Percentiles rank a stretch among this genome's conserved stretches.
Evolutionary conservation across 2,113 vertebrate genomes (phyloP).

Genomic region (Colius striatus): DNA sequence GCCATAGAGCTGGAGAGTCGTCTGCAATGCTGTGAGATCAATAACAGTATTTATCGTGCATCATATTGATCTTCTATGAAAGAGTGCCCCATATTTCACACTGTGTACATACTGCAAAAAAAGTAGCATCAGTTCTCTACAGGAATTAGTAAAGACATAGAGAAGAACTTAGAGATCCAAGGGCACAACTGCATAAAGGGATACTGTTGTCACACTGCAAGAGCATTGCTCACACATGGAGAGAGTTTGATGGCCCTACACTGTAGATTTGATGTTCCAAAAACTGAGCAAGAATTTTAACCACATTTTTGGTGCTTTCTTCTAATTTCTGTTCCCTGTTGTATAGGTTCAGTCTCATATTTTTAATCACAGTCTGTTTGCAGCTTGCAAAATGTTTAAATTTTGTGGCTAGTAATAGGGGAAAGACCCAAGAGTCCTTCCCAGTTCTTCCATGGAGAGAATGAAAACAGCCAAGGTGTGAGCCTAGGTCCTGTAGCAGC

Average conservation of each 20-base stretch:
- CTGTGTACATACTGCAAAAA: constrained; percentile 54
- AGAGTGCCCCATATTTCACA: constrained; percentile 71
- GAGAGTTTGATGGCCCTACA: accelerated
- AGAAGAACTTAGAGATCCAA: background rate
- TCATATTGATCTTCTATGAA: constrained; percentile 74
- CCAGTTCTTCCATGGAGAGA: background rate
- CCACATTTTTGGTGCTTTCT: accelerated
- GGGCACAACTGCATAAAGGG: background rate
- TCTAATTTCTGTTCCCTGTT: background rate
- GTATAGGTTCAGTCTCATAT: background rate
- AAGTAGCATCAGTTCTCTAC: constrained; percentile 64
- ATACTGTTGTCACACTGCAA: background rate
- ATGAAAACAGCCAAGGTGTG: background rate
- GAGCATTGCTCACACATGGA: background rate
- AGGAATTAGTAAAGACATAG: background rate
- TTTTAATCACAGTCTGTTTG: background rate
- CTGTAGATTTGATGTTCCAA: background rate
- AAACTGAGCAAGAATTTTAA: background rate
- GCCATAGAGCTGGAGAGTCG: constrained; percentile 52
- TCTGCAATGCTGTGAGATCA: constrained; percentile 71
- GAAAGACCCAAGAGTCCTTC: background rate
- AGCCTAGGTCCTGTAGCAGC: background rate
- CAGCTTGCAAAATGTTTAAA: background rate
- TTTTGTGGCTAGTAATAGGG: background rate
- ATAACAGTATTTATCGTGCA: constrained; percentile 76